Base-by-base conservation (phyloP, 2,797 vertebrate genomes). In the Diglossa cyanea region DNA sequence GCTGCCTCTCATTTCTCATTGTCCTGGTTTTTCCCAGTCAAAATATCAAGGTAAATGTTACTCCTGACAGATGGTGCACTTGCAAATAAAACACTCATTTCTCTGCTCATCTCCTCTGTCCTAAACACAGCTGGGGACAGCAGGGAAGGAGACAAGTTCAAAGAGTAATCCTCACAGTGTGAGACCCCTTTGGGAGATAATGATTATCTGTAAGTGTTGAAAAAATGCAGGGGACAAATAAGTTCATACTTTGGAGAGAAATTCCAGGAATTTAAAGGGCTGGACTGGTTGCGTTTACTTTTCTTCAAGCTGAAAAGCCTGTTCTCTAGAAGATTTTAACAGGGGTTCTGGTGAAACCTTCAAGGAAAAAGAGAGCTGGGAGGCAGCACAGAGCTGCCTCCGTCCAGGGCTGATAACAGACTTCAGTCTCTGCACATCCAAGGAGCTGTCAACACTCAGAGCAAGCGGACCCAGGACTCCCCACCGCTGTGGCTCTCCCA, bases 391-490 rank as follows among this genome's bases (percentile, higher is more conserved):
- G 67, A 94, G 73, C 65, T 73, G 91, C 79, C 54, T 80, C 37
- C 77, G 65, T 55, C 45, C 57, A 80, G 65, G 75, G 68, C 86
- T 94, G 94, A 95, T 95, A 96, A 93, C 54, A 94, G 66, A 16
- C 58, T 94, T 44, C 60, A 89, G 78, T 47, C 48, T 55, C 45
- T 53, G n/a, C 54, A 63, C 1, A 0, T 94, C 93, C 94, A 96
- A 94, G 85, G 84, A 95, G 63, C 87, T 96, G 95, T 96, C 96
- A 96, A 74, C 94, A 88, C 95, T 28, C 35, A 6, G 44, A 90
- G 51, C 47, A 86, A 51, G 66, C 1, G 0, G 89, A 91, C 83
- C 73, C 54, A 78, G 62, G 73, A 62, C 73, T 95, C 82, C 76
- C 82, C 82, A 83, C 39, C 0, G 0, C 76, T 86, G 58, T 86